These are phyloP conservation scores for Sclerurus mexicanus DNA, from an alignment of 2,113 vertebrate species.

Conservation along the genomic window DNA sequence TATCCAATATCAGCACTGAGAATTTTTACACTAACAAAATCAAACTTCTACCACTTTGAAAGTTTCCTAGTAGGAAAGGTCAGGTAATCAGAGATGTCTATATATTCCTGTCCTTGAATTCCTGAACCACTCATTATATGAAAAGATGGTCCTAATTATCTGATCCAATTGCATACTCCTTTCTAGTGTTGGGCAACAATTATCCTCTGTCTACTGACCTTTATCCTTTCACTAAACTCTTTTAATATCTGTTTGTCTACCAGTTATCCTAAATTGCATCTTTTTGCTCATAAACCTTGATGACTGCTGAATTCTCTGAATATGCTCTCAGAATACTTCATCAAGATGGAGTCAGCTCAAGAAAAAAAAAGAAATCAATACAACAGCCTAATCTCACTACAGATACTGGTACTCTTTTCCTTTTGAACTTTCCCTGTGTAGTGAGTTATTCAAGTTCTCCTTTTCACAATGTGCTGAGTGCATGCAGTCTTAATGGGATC, in stretches of 20 bases:
- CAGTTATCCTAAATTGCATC: not conserved
- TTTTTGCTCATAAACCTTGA: not conserved
- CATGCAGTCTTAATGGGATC: not conserved
- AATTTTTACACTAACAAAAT: not conserved
- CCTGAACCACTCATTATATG: not conserved
- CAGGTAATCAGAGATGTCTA: not conserved
- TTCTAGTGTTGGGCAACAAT: not conserved
- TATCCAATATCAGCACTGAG: not conserved
- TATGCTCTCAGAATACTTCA: not conserved
- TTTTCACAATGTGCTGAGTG: not conserved
- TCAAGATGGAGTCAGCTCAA: not conserved
- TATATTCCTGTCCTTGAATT: not conserved
- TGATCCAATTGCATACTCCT: not conserved
- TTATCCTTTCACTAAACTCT: not conserved
- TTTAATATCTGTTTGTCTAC: not conserved
- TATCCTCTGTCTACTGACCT: not conserved
- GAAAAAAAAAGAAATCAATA: not conserved
- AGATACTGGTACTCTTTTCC: not conserved
- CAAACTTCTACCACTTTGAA: not conserved
- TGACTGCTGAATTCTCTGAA: not conserved
- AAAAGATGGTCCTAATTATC: not conserved
- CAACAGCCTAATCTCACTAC: constrained; percentile 1
- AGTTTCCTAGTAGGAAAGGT: not conserved
- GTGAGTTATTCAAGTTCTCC: not conserved
- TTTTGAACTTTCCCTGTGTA: not conserved